Evolutionary conservation across 2,113 vertebrate species (phyloP).

Genomic region (Motacilla tschutschensis): DNA sequence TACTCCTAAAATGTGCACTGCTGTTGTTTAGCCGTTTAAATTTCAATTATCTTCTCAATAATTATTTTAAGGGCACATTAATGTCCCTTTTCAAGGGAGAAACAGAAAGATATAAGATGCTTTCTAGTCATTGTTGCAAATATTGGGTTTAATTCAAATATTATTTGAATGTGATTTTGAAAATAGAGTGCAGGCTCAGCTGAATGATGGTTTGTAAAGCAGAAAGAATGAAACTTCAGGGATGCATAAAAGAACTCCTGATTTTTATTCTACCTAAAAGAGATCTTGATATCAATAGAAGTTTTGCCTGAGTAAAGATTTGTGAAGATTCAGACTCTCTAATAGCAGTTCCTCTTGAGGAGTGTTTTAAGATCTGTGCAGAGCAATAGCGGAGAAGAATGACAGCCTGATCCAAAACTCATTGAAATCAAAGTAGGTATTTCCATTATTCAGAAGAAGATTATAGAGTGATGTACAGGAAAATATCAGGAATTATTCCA

Average conservation of each 20-base stretch:
- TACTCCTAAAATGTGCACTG: neutral
- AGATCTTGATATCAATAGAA: neutral
- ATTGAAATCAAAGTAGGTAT: conserved; percentile 20
- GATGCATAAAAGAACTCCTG: neutral
- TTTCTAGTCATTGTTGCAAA: neutral
- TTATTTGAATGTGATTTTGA: neutral
- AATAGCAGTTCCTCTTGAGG: neutral
- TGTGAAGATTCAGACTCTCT: neutral
- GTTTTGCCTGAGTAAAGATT: conserved; percentile 19
- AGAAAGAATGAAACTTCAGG: neutral
- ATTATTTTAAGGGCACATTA: neutral
- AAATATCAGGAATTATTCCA: conserved; percentile 40
- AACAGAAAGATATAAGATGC: neutral
- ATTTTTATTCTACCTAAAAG: neutral
- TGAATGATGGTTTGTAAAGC: neutral
- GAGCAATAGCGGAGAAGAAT: neutral
- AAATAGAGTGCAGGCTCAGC: neutral
- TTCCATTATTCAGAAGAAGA: conserved; percentile 31
- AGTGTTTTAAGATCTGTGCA: neutral
- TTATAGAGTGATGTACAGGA: conserved; percentile 20
- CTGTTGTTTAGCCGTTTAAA: neutral
- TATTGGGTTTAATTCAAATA: conserved; percentile 3
- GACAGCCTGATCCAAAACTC: conserved; percentile 25
- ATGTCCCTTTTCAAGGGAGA: neutral
- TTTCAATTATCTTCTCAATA: neutral